phyloP scores from a whole-genome alignment of 2,113 vertebrate species.

The Suncus etruscus region DNA sequence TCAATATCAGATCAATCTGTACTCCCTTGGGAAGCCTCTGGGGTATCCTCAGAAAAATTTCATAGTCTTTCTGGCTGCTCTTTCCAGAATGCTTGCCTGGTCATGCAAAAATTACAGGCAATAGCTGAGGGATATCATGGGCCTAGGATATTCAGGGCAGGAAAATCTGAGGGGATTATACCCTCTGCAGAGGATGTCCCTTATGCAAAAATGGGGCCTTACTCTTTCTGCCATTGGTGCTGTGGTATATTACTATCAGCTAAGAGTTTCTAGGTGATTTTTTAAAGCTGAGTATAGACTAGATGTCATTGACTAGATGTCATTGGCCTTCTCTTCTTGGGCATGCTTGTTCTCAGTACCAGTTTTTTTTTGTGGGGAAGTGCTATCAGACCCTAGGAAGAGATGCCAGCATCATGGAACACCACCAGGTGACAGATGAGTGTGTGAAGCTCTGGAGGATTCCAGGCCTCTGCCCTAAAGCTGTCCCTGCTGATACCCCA shows the following conservation, averaged over 20 bases:
- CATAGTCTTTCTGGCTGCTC: background rate
- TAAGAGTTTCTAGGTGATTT: background rate
- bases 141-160: background rate
- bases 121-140: background rate
- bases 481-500: background rate
- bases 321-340: background rate
- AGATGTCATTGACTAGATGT: background rate
- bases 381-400: background rate
- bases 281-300: background rate
- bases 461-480: background rate
- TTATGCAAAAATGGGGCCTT: background rate
- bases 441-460: background rate
- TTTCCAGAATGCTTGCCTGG: no score
- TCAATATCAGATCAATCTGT: background rate
- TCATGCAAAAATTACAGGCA: background rate
- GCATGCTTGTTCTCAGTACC: background rate
- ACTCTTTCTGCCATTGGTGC: background rate
- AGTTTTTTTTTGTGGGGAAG: conserved; percentile 32
- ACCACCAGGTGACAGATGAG: background rate
- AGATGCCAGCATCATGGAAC: background rate
- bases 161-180: background rate
- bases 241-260: background rate
- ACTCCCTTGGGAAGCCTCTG: background rate
- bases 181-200: background rate
- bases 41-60: background rate